Percentiles rank a stretch among this genome's conserved stretches.
phyloP scores from a whole-genome alignment of 2,113 vertebrate species.

The Meleagris gallopavo region DNA sequence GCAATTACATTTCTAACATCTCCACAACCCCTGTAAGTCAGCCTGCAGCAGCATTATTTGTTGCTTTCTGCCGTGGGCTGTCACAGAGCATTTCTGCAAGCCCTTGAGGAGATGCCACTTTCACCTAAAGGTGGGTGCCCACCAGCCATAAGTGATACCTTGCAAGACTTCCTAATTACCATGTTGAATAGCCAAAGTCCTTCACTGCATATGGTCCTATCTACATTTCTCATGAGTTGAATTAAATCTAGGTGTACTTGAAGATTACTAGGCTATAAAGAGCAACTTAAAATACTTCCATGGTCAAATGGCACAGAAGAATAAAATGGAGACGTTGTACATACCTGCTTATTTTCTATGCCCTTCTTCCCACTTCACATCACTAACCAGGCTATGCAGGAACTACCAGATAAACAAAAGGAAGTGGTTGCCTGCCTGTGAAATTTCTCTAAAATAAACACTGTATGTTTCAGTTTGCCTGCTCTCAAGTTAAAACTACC shows the following conservation, averaged over 20 bases:
- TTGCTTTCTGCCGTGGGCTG: not conserved
- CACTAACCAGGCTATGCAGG: not conserved
- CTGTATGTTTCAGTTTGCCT: not conserved
- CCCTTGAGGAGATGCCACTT: not conserved
- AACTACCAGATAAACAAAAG: not conserved
- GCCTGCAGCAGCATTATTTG: not conserved
- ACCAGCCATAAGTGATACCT: not conserved
- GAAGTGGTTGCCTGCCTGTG: not conserved
- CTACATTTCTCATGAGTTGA: not conserved
- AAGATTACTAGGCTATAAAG: not conserved
- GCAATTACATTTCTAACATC: constrained; percentile 43
- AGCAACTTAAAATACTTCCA: not conserved
- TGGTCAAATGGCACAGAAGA: not conserved
- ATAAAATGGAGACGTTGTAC: not conserved
- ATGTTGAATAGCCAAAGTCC: not conserved
- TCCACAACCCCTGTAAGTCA: constrained; percentile 24
- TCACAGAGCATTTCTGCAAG: rapidly evolving
- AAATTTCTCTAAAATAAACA: not conserved
- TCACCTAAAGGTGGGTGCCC: not conserved
- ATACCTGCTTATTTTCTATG: not conserved
- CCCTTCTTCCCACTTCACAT: not conserved
- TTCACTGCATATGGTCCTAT: not conserved
- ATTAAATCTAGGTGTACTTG: constrained; percentile 1
- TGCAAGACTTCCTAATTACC: not conserved
- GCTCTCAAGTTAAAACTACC: not conserved